Conservation (phyloP, 1,140 invertebrate genomes). For the Heliconius hermathena region DNA sequence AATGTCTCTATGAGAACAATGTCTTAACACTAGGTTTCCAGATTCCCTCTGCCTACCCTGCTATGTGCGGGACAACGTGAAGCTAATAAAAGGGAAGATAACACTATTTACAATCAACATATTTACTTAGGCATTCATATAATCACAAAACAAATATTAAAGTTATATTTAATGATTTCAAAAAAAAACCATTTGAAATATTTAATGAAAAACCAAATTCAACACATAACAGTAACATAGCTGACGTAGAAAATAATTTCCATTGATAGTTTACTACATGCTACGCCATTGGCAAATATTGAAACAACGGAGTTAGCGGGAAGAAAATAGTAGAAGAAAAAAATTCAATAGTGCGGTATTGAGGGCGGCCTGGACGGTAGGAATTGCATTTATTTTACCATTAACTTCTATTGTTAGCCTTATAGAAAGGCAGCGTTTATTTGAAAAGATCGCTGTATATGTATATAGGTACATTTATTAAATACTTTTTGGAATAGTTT, state of each 20-base stretch:
- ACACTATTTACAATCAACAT: too few relatives aligned
- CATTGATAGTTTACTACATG: slow-evolving; percentile 56
- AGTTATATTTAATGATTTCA: too few relatives aligned
- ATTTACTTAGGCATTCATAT: too few relatives aligned
- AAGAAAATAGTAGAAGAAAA: slow-evolving; percentile 47
- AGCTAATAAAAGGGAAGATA: too few relatives aligned
- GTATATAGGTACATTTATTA: neutral
- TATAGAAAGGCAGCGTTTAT: slow-evolving; percentile 4
- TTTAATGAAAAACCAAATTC: neutral
- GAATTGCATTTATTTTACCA: slow-evolving; percentile 36
- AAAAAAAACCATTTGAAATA: too few relatives aligned
- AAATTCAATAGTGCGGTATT: slow-evolving; percentile 40
- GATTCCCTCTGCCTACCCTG: too few relatives aligned
- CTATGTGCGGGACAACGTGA: too few relatives aligned
- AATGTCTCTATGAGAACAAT: too few relatives aligned
- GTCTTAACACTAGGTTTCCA: too few relatives aligned
- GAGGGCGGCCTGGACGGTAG: slow-evolving; percentile 25
- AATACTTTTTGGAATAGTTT: neutral
- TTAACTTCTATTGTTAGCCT: slow-evolving; percentile 13
- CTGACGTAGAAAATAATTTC: slow-evolving; percentile 50
- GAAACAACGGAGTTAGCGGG: slow-evolving; percentile 47
- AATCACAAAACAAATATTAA: too few relatives aligned
- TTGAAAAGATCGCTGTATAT: neutral
- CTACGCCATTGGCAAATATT: slow-evolving; percentile 51
- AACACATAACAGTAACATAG: slow-evolving; percentile 17